phyloP scores from a whole-genome alignment of 2,888 invertebrate species.

The Deilephila elpenor region DNA sequence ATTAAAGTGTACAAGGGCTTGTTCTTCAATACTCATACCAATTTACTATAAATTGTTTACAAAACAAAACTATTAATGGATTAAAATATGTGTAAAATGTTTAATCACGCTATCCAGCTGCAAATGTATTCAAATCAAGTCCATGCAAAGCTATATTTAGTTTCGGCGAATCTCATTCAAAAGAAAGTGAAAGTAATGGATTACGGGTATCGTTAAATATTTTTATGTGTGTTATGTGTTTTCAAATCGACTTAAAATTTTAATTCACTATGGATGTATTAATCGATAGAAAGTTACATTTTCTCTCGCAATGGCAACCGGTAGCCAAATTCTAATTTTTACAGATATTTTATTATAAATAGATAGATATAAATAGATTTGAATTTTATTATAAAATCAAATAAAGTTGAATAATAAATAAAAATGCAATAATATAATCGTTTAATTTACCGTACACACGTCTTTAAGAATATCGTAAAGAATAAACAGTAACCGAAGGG shows the following conservation, averaged over 20 bases:
- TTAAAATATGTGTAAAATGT: not conserved
- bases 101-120: not conserved
- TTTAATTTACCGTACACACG: too few species aligned
- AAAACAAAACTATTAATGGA: not conserved
- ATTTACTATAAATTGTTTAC: too few species aligned
- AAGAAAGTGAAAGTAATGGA: conserved; percentile 19
- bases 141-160: not conserved
- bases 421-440: too few species aligned
- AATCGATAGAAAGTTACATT: conserved; percentile 13
- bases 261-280: conserved; percentile 11
- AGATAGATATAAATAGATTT: too few species aligned
- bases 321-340: not conserved
- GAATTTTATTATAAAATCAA: too few species aligned
- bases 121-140: not conserved
- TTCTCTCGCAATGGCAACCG: not conserved
- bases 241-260: conserved; percentile 14
- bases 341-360: too few species aligned
- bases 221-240: conserved; percentile 22
- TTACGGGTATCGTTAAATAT: conserved; percentile 15
- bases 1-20: too few species aligned
- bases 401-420: not conserved
- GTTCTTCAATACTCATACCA: too few species aligned
- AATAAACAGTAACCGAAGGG: too few species aligned
- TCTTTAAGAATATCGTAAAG: too few species aligned
- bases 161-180: not conserved